Evolutionary conservation across 92 coral and sea anemone species (phyloP).

Genomic region (Umimayanthus chanpuru): DNA sequence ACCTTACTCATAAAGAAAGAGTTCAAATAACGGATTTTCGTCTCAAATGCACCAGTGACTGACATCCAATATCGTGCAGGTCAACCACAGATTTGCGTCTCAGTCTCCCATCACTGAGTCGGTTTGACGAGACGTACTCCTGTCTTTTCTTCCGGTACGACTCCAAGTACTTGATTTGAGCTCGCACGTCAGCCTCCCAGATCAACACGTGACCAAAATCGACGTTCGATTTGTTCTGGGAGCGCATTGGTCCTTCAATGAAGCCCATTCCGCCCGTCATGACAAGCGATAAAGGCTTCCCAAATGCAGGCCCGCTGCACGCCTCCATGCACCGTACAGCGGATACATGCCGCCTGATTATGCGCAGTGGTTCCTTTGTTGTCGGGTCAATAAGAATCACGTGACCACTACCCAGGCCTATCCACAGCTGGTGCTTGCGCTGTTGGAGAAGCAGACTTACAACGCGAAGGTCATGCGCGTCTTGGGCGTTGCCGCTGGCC

Average conservation of each 20-base stretch:
- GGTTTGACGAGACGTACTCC: slow-evolving; percentile 43
- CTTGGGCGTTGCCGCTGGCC: slow-evolving; percentile 56
- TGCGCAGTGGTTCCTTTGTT: slow-evolving; percentile 70
- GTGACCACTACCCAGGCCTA: slow-evolving; percentile 94
- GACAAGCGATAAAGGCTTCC: slow-evolving; percentile 75
- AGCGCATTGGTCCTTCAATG: slow-evolving; percentile 72
- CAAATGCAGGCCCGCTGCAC: slow-evolving; percentile 62
- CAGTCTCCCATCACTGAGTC: not conserved
- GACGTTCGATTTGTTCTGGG: slow-evolving; percentile 51
- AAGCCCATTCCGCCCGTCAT: slow-evolving; percentile 97
- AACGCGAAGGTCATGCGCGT: slow-evolving; percentile 78
- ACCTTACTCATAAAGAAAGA: too few species aligned
- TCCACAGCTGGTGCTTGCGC: slow-evolving; percentile 76
- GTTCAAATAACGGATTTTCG: slow-evolving; percentile 28
- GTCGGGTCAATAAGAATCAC: slow-evolving; percentile 80
- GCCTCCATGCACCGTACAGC: slow-evolving; percentile 93
- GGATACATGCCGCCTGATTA: slow-evolving; percentile 83
- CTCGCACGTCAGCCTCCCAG: slow-evolving; percentile 92
- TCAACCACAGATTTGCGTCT: slow-evolving; percentile 16
- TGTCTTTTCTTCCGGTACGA: slow-evolving; percentile 75
- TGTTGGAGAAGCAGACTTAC: slow-evolving; percentile 77
- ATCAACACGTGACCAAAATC: slow-evolving; percentile 89
- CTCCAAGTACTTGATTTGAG: slow-evolving; percentile 71
- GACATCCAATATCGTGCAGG: not conserved
- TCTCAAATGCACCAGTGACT: slow-evolving; percentile 5